These are phyloP conservation scores for Gobionotothen gibberifrons DNA, from an alignment of 2,797 vertebrate genomes.

Conservation along the genomic window DNA sequence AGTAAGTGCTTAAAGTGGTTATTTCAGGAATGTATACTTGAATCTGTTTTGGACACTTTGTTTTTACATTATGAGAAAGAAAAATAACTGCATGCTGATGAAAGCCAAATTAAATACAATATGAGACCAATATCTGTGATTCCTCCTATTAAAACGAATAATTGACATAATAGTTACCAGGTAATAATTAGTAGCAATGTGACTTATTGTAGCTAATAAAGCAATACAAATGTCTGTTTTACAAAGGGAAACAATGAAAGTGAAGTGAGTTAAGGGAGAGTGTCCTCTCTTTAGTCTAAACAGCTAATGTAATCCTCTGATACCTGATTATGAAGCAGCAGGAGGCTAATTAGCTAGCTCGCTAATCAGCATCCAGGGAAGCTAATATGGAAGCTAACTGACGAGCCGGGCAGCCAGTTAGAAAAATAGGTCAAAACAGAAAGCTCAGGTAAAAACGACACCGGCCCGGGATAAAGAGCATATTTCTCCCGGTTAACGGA, in stretches of 20 bases:
- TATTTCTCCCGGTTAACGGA: neutral
- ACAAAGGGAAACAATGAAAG: neutral
- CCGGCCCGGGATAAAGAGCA: too few species aligned
- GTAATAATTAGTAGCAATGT: neutral
- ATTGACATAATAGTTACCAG: neutral
- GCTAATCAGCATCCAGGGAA: slow-evolving; percentile 52
- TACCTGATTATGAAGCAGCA: slow-evolving; percentile 28
- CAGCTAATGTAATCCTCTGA: slow-evolving; percentile 18
- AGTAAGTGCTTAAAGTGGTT: too few species aligned
- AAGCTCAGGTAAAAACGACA: slow-evolving; percentile 13
- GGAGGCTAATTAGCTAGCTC: slow-evolving; percentile 54
- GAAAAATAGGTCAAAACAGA: slow-evolving; percentile 52
- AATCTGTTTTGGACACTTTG: too few species aligned
- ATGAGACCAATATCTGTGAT: neutral
- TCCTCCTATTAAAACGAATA: neutral
- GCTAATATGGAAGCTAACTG: slow-evolving; percentile 58
- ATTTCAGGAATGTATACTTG: too few species aligned
- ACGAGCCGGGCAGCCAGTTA: slow-evolving; percentile 32
- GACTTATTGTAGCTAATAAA: neutral
- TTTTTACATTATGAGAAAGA: too few species aligned
- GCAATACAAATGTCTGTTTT: neutral
- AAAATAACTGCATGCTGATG: neutral
- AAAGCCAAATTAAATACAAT: neutral
- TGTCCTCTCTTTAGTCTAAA: neutral
- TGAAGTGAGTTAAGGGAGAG: too few species aligned